A percentile compares a stretch with the other conserved stretches of the same genome.
Evolutionary conservation across 2,113 vertebrate species (phyloP).

Genomic region (Gymnobelideus leadbeateri): DNA sequence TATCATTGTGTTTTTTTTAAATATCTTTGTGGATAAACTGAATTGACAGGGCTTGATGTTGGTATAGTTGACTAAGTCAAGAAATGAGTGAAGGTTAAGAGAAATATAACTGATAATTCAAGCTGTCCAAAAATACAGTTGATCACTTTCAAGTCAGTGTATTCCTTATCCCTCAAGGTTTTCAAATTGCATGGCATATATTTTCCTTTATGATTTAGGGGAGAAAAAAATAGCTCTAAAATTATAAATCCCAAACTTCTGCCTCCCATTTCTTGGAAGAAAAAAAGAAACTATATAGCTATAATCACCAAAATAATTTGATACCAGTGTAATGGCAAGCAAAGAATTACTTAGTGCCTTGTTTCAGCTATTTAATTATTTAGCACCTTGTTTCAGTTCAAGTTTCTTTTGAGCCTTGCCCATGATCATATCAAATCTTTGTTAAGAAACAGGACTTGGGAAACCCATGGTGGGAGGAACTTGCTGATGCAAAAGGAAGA

Average conservation of each 20-base stretch:
- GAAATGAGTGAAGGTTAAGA: neutral
- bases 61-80: neutral
- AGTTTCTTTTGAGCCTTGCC: too few species aligned
- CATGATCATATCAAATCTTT: too few species aligned
- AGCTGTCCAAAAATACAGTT: neutral
- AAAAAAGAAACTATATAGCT: neutral
- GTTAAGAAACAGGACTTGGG: too few species aligned
- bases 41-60: neutral
- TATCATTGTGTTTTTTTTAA: neutral
- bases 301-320: too few species aligned
- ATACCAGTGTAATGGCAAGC: too few species aligned
- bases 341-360: too few species aligned
- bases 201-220: neutral
- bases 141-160: neutral
- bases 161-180: neutral
- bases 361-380: too few species aligned
- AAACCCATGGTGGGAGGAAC: too few species aligned
- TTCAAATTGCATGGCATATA: neutral
- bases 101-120: neutral
- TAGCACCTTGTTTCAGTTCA: too few species aligned
- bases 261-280: neutral
- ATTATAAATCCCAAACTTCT: neutral
- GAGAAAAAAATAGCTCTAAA: constrained; percentile 8
- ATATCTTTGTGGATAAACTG: neutral
- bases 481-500: too few species aligned